phyloP scores from a whole-genome alignment of 2,888 invertebrate species.

The Trichopoda pennipes region DNA sequence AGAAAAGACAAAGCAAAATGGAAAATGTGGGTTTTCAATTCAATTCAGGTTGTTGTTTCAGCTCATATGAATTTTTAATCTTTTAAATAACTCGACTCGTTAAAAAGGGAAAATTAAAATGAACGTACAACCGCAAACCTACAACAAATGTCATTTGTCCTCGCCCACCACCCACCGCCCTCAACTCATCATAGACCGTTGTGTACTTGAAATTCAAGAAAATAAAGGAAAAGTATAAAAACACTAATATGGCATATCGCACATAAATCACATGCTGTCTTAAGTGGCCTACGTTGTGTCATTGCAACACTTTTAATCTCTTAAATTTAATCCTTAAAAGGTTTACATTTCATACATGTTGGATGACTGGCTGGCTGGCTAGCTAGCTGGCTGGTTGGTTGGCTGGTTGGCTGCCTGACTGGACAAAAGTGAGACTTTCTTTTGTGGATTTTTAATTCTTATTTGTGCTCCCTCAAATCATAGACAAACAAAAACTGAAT shows the following conservation, averaged over 20 bases:
- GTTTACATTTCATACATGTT: conserved; percentile 40
- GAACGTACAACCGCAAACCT: not conserved
- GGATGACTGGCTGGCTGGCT: conserved; percentile 12
- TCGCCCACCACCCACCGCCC: not conserved
- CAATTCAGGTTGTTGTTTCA: conserved; percentile 20
- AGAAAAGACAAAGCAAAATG: conserved; percentile 17
- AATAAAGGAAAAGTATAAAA: not conserved
- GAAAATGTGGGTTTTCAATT: conserved; percentile 49
- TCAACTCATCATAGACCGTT: not conserved
- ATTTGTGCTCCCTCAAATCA: not conserved
- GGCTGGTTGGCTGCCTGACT: conserved; percentile 9
- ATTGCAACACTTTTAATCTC: conserved; percentile 66
- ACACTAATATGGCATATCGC: conserved; percentile 23
- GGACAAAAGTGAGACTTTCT: conserved; percentile 18
- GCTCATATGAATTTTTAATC: conserved; percentile 49
- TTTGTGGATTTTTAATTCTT: not conserved
- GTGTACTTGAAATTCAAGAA: not conserved
- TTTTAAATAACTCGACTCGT: conserved; percentile 40
- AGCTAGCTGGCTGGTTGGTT: conserved; percentile 22
- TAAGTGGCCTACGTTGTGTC: conserved; percentile 67
- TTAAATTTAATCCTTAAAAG: conserved; percentile 64
- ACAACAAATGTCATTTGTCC: too few relatives aligned
- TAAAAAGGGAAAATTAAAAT: not conserved
- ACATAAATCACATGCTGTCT: conserved; percentile 67
- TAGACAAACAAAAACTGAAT: not conserved